Evolutionary conservation across 2,888 invertebrate species (phyloP).

Genomic region (Plusia festucae): DNA sequence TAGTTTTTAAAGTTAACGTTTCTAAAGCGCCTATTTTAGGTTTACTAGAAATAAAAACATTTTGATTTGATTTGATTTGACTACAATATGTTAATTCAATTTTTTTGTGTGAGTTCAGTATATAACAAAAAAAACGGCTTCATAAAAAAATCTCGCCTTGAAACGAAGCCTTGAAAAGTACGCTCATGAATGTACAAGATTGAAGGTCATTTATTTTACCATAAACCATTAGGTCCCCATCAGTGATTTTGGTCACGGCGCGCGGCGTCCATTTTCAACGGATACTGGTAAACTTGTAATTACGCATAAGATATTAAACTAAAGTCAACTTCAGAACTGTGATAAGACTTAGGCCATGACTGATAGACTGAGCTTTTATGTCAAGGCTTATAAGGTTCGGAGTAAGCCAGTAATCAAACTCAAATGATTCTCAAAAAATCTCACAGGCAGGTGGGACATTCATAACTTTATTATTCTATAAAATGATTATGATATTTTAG

Average conservation of each 20-base stretch:
- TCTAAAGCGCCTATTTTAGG: no score
- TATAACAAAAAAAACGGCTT: background rate
- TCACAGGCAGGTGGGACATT: no score
- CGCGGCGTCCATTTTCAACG: background rate
- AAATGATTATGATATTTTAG: conserved; percentile 54
- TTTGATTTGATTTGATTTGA: no score
- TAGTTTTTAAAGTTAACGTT: no score
- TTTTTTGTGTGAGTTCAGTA: background rate
- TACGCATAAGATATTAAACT: background rate
- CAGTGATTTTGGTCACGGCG: background rate
- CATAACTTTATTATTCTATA: no score
- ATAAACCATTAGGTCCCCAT: background rate
- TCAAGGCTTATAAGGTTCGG: no score
- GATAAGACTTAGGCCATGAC: no score
- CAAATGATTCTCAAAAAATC: no score
- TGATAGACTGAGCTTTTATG: no score
- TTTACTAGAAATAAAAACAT: no score
- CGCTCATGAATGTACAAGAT: background rate
- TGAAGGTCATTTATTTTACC: conserved; percentile 4
- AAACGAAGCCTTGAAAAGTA: background rate
- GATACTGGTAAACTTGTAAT: background rate
- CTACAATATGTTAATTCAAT: no score
- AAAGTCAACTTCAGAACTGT: background rate
- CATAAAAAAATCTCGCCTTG: background rate
- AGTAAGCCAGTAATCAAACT: no score